Base-by-base conservation (phyloP, 2,888 invertebrate genomes). In the Perdita meconis region DNA sequence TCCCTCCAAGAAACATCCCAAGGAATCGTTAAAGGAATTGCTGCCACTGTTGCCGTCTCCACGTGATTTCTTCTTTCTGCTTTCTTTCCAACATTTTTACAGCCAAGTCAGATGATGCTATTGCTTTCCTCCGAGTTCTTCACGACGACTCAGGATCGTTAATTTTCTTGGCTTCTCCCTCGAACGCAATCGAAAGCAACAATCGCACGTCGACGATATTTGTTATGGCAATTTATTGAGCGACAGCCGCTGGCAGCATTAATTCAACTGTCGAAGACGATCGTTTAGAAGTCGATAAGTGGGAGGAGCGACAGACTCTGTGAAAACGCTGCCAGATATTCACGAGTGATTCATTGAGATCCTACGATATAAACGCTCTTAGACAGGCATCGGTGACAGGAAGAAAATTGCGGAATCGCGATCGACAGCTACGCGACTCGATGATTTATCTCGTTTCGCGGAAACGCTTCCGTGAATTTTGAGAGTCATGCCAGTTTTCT, bases 371-470 rank as follows among this genome's bases (percentile, higher is more conserved):
- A 12, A 63, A 53, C 64, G 64, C 36, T 55, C 26, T 34, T 16
- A 40, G 51, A 4, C 51, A 12, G 26, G 44, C 12, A 63, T 42
- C 55, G 26, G 36, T 19, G 64, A 65, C 70, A 55, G 38, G 56
- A 47, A 47, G 64, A 55, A 65, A 64, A 56, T 70, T 70, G 44
- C 44, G 38, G 55, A 16, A 42, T 55, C 63, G 19, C 42, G 12
- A 30, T 13, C 53, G 34, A 26, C 64, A 55, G 69, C 69, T 55
- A 55, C 24, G 30, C n/a, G 34, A 13, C 38, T 24, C 50, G 26
- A 30, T 55, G 67, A 75, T 69, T 55, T 55, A 61, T 63, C 44
- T 64, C 34, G 19, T 64, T 55, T 64, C 42, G 69, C 36, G 1
- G 64, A 55, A 64, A 64, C 44, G 44, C 26, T 64, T 55, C 10